Base-by-base conservation (phyloP, 1,140 invertebrate species). In the Galleria mellonella region DNA sequence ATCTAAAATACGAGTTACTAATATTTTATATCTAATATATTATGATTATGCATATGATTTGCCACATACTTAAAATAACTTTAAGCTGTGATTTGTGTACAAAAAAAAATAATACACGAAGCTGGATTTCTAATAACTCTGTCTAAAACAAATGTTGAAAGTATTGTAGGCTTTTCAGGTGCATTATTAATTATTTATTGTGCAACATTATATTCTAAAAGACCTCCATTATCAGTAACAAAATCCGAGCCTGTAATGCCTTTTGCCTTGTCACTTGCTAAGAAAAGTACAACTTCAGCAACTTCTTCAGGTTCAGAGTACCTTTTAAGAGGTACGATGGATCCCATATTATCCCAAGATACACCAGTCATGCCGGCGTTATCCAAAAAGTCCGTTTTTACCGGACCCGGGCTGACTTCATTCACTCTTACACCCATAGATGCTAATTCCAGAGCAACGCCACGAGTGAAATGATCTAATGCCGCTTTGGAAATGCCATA, bases 191-290 rank as follows among this genome's bases (percentile, higher is more conserved):
- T 23, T 23, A 2, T 23, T 23, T 23, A 23, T 23, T 23, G 17
- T 23, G 17, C 2, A 23, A 23, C 17, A 23, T 23, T 6, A 23
- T 23, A 23, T 23, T 6, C 6, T 6, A 23, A 23, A 23, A 23
- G 17, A 6, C 17, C 17, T 23, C 56, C 52, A 43, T 55, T 60
- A 42, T 64, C 49, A 29, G 47, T 48, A 0, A 55, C 88, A 32
- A 95, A 53, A 12, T 87, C 89, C 9, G 87, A 91, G 7, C 94
- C 95, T 15, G 94, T 96, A 8, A 93, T 93, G 61, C 93, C 95
- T 47, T 89, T 92, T 4, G 94, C 88, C 55, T 89, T 89, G 40
- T 92, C 17, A 23, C 17, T 23, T 2, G 17, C 17, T 23, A 23
- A 23, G 6, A 3, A 23, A 23, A 23, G 17, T 51, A 96, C 94